Base-by-base conservation (phyloP, 23 tunicate genomes). In the Botrylloides violaceus region DNA sequence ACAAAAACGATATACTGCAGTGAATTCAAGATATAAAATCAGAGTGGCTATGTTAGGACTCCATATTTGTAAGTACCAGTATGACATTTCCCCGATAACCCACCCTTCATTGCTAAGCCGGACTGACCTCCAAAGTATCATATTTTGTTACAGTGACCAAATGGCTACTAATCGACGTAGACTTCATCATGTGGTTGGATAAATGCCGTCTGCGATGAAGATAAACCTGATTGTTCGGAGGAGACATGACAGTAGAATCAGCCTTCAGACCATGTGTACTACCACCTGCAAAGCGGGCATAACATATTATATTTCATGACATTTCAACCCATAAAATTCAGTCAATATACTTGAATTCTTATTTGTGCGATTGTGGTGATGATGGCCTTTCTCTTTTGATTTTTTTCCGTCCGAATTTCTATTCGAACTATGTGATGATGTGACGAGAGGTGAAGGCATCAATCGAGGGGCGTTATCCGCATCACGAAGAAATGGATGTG, bases 361-460 rank as follows among this genome's bases (percentile, higher is more conserved):
- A n/a, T n/a, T n/a, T n/a, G n/a, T n/a, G n/a, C n/a, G n/a, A n/a
- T n/a, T 15, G 53, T 15, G 36, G 34, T 63, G 70, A 3, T 63
- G 70, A 34, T 63, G 70, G 32, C 33, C 29, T 63, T 19, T 63
- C n/a, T 63, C 70, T 31, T 34, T 63, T 9, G 70, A 29, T 31
- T 31, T 29, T 12, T 33, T 31, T 4, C 33, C 29, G 18, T 63
- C 70, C 7, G 34, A 12, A 29, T 63, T 33, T 28, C 70, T 4
- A 63, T 28, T 29, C 36, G 70, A 19, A 3, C 9, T 9, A 31
- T 27, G 34, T 4, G 70, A 25, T 3, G 70, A 63, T 29, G 35
- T 23, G 35, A 63, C 70, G 20, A 63, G 70, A 19, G 70, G 70
- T 9, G 70, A 63, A 29, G 70, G 70, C 70, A 63, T 63, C 70